Evolutionary conservation across 2,113 vertebrate genomes (phyloP).

Genomic region (Ageneiosus marmoratus): DNA sequence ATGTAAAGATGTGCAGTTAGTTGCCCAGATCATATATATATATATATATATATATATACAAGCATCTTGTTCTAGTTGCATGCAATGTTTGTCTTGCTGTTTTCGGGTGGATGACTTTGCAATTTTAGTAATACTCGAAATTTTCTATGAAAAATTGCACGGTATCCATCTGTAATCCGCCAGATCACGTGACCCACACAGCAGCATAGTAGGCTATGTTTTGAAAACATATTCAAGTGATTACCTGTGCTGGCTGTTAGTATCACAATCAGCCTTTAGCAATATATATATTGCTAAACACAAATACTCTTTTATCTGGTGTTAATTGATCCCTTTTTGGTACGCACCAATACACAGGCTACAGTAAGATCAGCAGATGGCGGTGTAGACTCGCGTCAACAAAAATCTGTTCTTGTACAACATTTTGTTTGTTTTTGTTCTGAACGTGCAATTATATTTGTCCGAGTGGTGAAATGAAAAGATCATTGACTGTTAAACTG

Average conservation of each 20-base stretch:
- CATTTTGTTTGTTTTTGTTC: background rate
- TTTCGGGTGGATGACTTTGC: slow-evolving; percentile 94
- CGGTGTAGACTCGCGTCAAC: slow-evolving; percentile 44
- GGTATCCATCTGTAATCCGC: slow-evolving; percentile 97
- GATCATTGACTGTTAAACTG: background rate
- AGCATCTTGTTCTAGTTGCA: background rate
- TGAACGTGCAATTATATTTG: background rate
- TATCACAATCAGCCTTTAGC: background rate
- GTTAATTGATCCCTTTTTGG: background rate
- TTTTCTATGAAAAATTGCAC: slow-evolving; percentile 88
- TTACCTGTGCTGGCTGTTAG: background rate
- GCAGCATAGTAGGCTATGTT: background rate
- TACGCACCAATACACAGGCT: background rate
- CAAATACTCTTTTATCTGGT: background rate
- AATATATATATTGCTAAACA: background rate
- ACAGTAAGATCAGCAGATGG: slow-evolving; percentile 62
- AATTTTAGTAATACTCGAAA: slow-evolving; percentile 82
- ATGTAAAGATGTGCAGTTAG: background rate
- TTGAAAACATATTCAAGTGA: too few species aligned
- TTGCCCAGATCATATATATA: too few species aligned
- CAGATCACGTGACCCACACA: slow-evolving; percentile 68
- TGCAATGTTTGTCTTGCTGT: slow-evolving; percentile 81
- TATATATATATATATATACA: too few species aligned
- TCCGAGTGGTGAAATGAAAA: background rate
- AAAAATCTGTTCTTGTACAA: background rate